These are phyloP conservation scores for Trichomalopsis sarcophagae DNA, from an alignment of 1,140 invertebrate species.

Conservation along the genomic window DNA sequence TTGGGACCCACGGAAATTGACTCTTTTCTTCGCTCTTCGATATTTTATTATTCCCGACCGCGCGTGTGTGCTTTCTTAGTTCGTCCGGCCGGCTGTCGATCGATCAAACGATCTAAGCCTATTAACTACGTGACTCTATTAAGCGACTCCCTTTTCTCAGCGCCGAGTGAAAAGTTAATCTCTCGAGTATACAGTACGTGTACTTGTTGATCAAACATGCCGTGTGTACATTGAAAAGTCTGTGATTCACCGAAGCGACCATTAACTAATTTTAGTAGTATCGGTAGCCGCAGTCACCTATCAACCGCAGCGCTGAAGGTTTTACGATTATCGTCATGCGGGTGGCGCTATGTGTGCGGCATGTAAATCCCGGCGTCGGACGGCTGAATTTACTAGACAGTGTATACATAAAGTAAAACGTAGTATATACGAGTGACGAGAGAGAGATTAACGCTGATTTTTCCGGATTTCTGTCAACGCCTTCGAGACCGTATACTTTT, in stretches of 20 bases:
- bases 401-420: neutral
- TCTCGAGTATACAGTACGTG: neutral
- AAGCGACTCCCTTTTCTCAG: neutral
- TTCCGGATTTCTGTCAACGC: neutral
- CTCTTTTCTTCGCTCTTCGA: neutral
- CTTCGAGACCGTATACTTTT: neutral
- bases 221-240: neutral
- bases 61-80: no score
- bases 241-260: neutral
- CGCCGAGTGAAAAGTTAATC: neutral
- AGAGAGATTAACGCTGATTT: neutral
- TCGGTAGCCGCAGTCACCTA: neutral
- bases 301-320: neutral
- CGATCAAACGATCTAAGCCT: neutral
- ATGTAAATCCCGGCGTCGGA: neutral
- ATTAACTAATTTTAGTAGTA: neutral
- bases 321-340: neutral
- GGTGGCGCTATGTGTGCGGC: neutral
- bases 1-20: neutral
- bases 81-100: neutral
- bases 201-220: neutral
- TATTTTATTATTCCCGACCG: neutral
- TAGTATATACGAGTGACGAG: neutral
- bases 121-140: neutral
- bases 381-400: neutral